phyloP scores from a whole-genome alignment of 2,113 vertebrate species.

The Myotis yumanensis region DNA sequence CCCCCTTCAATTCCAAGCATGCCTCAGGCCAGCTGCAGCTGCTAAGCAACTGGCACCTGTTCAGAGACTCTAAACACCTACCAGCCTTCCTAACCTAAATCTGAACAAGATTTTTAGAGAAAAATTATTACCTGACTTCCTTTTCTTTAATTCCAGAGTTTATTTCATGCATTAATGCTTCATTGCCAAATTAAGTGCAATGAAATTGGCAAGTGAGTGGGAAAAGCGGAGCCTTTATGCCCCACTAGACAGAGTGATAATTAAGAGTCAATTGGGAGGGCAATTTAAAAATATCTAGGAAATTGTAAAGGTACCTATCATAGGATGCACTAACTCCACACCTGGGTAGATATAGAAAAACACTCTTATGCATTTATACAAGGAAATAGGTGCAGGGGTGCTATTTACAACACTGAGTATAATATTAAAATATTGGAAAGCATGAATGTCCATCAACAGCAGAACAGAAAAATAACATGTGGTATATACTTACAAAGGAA shows the following conservation, averaged over 20 bases:
- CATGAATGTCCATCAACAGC: not conserved
- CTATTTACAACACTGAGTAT: not conserved
- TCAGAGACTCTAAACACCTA: not conserved
- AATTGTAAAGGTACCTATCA: not conserved
- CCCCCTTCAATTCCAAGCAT: not conserved
- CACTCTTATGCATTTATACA: not conserved
- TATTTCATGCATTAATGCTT: not conserved
- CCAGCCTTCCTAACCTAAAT: not conserved
- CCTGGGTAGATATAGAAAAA: not conserved
- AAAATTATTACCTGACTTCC: not conserved
- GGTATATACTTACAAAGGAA: not conserved
- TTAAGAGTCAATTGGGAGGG: not conserved
- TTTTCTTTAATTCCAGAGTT: not conserved
- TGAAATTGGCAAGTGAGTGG: not conserved
- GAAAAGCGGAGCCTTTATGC: not conserved
- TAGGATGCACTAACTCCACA: not conserved
- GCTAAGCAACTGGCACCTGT: not conserved
- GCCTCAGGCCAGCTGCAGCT: not conserved
- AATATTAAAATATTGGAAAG: constrained; percentile 1
- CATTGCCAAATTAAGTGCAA: not conserved
- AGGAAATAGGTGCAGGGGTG: not conserved
- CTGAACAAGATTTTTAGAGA: not conserved
- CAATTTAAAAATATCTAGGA: not conserved
- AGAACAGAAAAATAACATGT: constrained; percentile 17
- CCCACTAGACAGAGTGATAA: not conserved